phyloP scores from a whole-genome alignment of 2,797 vertebrate species.

The Jordanella pulchra region DNA sequence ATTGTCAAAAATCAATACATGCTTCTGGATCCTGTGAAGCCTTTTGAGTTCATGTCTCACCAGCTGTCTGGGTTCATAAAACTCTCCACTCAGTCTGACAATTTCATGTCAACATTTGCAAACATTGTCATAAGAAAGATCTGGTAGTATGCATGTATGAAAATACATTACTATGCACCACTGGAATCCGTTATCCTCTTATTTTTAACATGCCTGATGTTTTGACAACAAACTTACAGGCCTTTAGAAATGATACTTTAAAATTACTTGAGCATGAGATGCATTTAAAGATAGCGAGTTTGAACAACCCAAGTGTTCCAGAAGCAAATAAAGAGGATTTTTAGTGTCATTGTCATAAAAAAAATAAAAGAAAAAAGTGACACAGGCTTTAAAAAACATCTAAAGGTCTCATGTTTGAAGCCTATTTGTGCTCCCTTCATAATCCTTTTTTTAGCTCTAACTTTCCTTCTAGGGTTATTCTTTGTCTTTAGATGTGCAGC shows the following conservation, averaged over 20 bases:
- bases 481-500: neutral
- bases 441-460: constrained; percentile 1
- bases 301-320: constrained; percentile 5
- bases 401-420: constrained; percentile 10
- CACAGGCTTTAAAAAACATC: constrained; percentile 13
- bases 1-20: constrained; percentile 55
- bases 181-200: constrained; percentile 35
- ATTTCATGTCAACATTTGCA: constrained; percentile 41
- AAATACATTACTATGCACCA: constrained; percentile 58
- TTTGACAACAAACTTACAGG: constrained; percentile 55
- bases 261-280: constrained; percentile 41
- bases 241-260: constrained; percentile 39
- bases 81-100: constrained; percentile 30
- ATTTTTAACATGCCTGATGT: constrained; percentile 45
- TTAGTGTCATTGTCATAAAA: constrained; percentile 10
- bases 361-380: constrained; percentile 21
- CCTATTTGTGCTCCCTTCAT: constrained; percentile 17
- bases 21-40: constrained; percentile 49
- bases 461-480: neutral
- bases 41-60: constrained; percentile 32
- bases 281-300: constrained; percentile 34
- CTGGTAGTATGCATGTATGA: constrained; percentile 42
- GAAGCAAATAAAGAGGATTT: constrained; percentile 8
- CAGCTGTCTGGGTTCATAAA: constrained; percentile 55
- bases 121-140: constrained; percentile 22